Evolutionary conservation across 2,888 invertebrate genomes (phyloP), one percentile per base, ranked within the genome.

Genomic region (Mesodorylaimus sp.): DNA sequence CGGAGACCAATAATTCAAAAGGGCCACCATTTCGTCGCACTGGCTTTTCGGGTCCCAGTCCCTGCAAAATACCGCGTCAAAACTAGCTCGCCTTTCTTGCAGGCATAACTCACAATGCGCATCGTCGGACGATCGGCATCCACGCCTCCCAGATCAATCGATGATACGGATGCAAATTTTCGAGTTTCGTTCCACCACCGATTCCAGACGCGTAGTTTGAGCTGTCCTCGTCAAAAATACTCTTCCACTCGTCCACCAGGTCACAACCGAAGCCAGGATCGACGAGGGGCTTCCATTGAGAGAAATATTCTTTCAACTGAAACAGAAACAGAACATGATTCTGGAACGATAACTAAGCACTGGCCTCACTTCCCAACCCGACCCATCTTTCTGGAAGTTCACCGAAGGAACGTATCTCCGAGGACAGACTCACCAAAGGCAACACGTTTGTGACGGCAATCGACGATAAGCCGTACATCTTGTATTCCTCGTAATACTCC

Each of bases 71-170:
- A n/a, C n/a, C n/a, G n/a, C n/a, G n/a, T n/a, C n/a, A n/a, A n/a
- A n/a, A n/a, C n/a, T n/a, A n/a, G n/a, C n/a, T n/a, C n/a, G n/a
- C n/a, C n/a, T n/a, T n/a, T n/a, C n/a, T n/a, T n/a, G n/a, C n/a
- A n/a, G n/a, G n/a, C n/a, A n/a, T 53, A 53, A 77, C 77, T 76
- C 68, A 80, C 81, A 77, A 75, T 32, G 80, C 76, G 41, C 80
- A 79, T 38, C 74, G 73, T 58, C 81, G 75, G 53, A 89, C 73
- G 52, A 76, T 75, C n/a, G 87, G 87, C 73, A 88, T 78, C 78
- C 86, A 85, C 53, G 82, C 79, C 63, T 85, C 83, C 87, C 88
- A 88, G 57, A 91, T 71, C 51, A 89, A 71, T 59, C 79, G 77
- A 68, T 84, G 81, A 63, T 82, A 87, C 0, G 84, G 81, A 54